Evolutionary conservation across 2,888 invertebrate species (phyloP).

Genomic region (Lypha dubia): DNA sequence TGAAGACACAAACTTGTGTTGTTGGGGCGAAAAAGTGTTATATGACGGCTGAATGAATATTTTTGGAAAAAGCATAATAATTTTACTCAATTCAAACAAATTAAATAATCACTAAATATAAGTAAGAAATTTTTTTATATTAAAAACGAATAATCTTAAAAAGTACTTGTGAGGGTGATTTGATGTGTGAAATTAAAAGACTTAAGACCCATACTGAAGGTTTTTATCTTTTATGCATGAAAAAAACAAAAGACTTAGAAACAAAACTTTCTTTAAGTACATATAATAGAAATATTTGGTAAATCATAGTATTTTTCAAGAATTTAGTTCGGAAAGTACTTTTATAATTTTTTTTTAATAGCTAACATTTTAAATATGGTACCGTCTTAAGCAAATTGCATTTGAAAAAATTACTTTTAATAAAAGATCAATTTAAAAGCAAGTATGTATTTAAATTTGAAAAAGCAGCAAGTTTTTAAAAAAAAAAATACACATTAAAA

Average conservation of each 20-base stretch:
- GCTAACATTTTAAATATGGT: too few species aligned
- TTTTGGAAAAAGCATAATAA: background rate
- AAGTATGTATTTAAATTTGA: too few species aligned
- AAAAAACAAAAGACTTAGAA: slow-evolving; percentile 19
- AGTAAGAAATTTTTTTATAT: slow-evolving; percentile 2
- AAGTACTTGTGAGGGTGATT: too few species aligned
- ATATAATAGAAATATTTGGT: too few species aligned
- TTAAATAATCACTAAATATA: slow-evolving; percentile 30
- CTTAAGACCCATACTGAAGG: slow-evolving; percentile 8
- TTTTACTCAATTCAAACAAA: slow-evolving; percentile 21
- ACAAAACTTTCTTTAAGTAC: slow-evolving; percentile 4
- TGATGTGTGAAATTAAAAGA: too few species aligned
- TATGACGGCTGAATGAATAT: slow-evolving; percentile 32
- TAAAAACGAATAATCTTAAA: background rate
- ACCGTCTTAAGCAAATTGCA: too few species aligned
- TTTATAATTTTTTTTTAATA: background rate
- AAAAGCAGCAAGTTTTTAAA: background rate
- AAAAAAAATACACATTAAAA: background rate
- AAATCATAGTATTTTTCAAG: background rate
- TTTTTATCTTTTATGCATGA: background rate
- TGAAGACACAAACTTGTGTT: slow-evolving; percentile 13
- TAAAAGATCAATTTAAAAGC: background rate
- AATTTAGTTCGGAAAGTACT: background rate
- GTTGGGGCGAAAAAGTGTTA: slow-evolving; percentile 43
- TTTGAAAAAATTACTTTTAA: background rate